Base-by-base conservation (phyloP, 2,113 vertebrate species). In the Coregonus clupeaformis region DNA sequence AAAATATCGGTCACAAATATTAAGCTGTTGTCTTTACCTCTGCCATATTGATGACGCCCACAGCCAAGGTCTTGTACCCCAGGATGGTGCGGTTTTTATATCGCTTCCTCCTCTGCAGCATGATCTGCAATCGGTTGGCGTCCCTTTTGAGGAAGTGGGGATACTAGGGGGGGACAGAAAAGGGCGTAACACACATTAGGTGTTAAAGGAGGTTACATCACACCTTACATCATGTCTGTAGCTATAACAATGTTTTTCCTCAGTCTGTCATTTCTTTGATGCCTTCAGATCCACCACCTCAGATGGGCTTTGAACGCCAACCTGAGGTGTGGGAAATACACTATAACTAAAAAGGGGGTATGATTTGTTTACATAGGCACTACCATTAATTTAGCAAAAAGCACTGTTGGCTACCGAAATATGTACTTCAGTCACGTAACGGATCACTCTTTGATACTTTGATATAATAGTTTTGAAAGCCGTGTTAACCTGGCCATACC, bases 81-180 rank as follows among this genome's bases (percentile, higher is more conserved):
- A 90, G 82, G 63, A 90, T 90, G 36, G 89, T 90, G 24, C 87
- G 83, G 73, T 90, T 89, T 76, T 90, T 90, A 71, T 90, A 90
- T 12, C 89, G 77, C 32, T 90, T 90, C 69, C 89, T 81, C 60
- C 89, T 79, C 77, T 90, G 89, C 12, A 90, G 80, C 89, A 90
- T 88, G 24, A 90, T 87, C 79, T 90, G 89, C 29, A 90, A 80
- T 18, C 83, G 79, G 76, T 90, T 90, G 29, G 83, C 89, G 57
- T 90, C 89, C 73, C 89, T 81, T 82, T 90, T 90, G 45, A 90
- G 83, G 73, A 90, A 90, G 49, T 90, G 89, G 42, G 89, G 89
- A 70, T 90, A 90, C 89, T 90, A 68, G 2, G 36, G 52, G 29
- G 36, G 49, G 49, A 52, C 49, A 52, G 49, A 18, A 18, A 52